Conservation (phyloP, 2,888 invertebrate genomes). For the Diarsia mendica region DNA sequence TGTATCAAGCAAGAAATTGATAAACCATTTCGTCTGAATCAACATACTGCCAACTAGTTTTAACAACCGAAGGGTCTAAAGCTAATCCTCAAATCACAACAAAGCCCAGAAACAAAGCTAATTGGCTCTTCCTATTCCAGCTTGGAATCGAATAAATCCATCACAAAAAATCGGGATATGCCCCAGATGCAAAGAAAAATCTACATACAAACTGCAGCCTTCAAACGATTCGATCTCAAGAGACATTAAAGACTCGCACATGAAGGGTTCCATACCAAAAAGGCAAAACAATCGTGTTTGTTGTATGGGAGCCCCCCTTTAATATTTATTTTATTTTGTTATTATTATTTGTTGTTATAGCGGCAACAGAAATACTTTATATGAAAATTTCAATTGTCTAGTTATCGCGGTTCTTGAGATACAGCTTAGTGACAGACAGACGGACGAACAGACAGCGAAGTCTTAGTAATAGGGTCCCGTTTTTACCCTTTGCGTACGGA, state of each 20-base stretch:
- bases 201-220: slow-evolving; percentile 41
- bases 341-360: too few species aligned
- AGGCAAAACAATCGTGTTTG: too few species aligned
- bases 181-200: slow-evolving; percentile 39
- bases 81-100: not conserved
- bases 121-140: slow-evolving; percentile 35
- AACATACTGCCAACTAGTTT: slow-evolving; percentile 3
- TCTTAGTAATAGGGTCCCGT: too few species aligned
- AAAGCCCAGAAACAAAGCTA: slow-evolving; percentile 33
- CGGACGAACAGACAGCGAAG: too few species aligned
- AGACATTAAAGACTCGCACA: slow-evolving; percentile 28
- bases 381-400: too few species aligned
- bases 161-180: slow-evolving; percentile 15
- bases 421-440: too few species aligned
- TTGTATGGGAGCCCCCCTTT: too few species aligned
- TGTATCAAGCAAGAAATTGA: not conserved
- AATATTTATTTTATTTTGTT: too few species aligned
- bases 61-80: not conserved
- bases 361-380: too few species aligned
- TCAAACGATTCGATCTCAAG: slow-evolving; percentile 35
- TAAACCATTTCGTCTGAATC: not conserved
- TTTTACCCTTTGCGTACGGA: too few species aligned
- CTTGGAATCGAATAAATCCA: slow-evolving; percentile 26
- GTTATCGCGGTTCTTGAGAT: too few species aligned
- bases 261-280: too few species aligned